phyloP scores from a whole-genome alignment of 2,888 invertebrate species.

The Leptothorax acervorum region DNA sequence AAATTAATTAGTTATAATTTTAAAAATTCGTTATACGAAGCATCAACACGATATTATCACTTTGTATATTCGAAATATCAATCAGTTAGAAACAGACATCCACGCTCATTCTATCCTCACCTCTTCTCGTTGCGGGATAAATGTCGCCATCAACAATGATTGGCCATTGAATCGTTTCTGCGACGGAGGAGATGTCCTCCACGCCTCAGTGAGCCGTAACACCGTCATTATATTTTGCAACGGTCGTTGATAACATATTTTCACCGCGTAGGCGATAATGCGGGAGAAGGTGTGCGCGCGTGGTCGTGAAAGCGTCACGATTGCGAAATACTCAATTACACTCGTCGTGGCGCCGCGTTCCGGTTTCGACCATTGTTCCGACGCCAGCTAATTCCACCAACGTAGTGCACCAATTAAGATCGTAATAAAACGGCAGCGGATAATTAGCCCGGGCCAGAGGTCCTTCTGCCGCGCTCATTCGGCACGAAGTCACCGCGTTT shows the following conservation, averaged over 20 bases:
- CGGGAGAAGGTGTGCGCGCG: conserved; percentile 50
- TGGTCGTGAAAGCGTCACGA: conserved; percentile 72
- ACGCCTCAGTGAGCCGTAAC: conserved; percentile 55
- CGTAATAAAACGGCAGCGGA: conserved; percentile 55
- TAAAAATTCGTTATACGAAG: background rate
- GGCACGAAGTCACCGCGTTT: conserved; percentile 7
- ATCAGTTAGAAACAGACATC: background rate
- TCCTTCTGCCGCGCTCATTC: conserved; percentile 29
- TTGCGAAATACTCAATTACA: conserved; percentile 71
- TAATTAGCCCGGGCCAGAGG: conserved; percentile 63
- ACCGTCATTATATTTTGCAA: conserved; percentile 63
- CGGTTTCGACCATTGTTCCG: conserved; percentile 60
- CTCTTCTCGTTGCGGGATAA: conserved; percentile 38
- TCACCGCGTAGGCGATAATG: conserved; percentile 69
- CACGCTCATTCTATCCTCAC: conserved; percentile 14
- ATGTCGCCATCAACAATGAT: conserved; percentile 57
- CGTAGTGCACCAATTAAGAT: conserved; percentile 65
- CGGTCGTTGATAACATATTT: conserved; percentile 69
- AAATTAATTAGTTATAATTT: background rate
- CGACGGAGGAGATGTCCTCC: conserved; percentile 47
- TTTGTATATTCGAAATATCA: background rate
- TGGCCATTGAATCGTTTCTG: conserved; percentile 57
- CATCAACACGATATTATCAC: background rate
- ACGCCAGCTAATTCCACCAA: conserved; percentile 37
- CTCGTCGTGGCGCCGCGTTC: conserved; percentile 56